Base-by-base conservation (phyloP, 2,888 invertebrate species). In the Drosophila borborema region DNA sequence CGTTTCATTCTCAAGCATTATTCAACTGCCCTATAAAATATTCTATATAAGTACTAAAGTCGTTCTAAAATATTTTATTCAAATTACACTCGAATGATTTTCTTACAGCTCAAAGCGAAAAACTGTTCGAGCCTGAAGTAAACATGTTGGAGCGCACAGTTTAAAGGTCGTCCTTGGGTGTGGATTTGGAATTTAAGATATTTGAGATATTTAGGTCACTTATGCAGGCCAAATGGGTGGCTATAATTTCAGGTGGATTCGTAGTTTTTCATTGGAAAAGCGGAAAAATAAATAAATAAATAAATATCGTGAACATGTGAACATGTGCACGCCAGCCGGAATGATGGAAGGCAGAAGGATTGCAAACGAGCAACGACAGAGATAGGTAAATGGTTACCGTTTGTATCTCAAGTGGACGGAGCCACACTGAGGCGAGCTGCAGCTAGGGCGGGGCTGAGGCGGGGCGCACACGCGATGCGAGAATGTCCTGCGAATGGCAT, bases 361-460 rank as follows among this genome's bases (percentile, higher is more conserved):
- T 51, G 64, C 46, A 55, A 62, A 64, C 61, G 78, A 60, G 64
- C 74, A 74, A 36, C 46, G 65, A 28, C 58, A 54, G 31, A 74
- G 51, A 63, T 46, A 41, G 46, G 81, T 81, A 81, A 85, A 82
- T 82, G 81, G 70, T 82, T 38, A 64, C 59, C 74, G 63, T 74
- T 75, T 80, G 85, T 73, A 65, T 64, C 72, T 80, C 72, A 54
- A 68, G 70, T 80, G 73, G 77, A 56, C 59, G n/a, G 14, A 51
- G 48, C 40, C 46, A 3, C 53, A 45, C 0, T 9, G 3, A 12
- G 28, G 46, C 31, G 12, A 1, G 18, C 28, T 28, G 28, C 28
- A 28, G 43, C 18, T 10, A 41, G 1, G 48, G 51, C 28, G 45
- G 55, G 55, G 62, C 38, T 46, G 40, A 43, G 54, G 55, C 41